Evolutionary conservation across 1,140 invertebrate species (phyloP).

Genomic region (Drosophila ficusphila): DNA sequence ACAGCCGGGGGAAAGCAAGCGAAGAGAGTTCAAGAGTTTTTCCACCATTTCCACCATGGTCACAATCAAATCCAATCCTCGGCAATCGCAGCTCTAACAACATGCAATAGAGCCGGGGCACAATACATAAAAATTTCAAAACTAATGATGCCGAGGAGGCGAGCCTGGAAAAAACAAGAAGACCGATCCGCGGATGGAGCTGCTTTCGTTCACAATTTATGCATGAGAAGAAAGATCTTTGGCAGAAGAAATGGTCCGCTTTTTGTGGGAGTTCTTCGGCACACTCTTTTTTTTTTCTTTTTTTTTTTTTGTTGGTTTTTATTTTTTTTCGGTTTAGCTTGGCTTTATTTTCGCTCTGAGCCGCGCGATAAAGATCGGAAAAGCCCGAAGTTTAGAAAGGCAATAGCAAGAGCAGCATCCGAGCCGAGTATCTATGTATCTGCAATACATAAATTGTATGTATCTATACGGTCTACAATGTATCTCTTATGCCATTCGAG

Average conservation of each 20-base stretch:
- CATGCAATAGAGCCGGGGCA: conserved; percentile 40
- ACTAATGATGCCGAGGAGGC: conserved; percentile 62
- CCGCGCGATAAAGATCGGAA: conserved; percentile 72
- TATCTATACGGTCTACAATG: conserved; percentile 66
- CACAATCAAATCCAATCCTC: conserved; percentile 63
- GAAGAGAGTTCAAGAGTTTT: conserved; percentile 18
- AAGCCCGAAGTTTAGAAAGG: conserved; percentile 78
- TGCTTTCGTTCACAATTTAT: conserved; percentile 72
- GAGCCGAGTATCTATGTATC: conserved; percentile 46
- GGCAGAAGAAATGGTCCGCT: conserved; percentile 66
- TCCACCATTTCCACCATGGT: conserved; percentile 7
- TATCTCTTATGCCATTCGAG: conserved; percentile 21
- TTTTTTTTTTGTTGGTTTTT: too few species aligned
- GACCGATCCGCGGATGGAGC: conserved; percentile 19
- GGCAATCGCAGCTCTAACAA: conserved; percentile 49
- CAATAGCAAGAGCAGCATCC: conserved; percentile 53
- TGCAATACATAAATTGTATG: conserved; percentile 44
- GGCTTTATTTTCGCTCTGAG: conserved; percentile 26
- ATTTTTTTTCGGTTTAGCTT: background rate
- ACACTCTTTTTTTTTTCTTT: conserved; percentile 28
- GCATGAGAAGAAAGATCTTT: conserved; percentile 74
- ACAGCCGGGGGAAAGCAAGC: conserved; percentile 3
- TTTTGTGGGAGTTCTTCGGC: conserved; percentile 48
- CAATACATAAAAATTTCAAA: conserved; percentile 69
- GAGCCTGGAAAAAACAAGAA: conserved; percentile 13